phyloP scores from a whole-genome alignment of 2,113 vertebrate species.

The Ptyas mucosa region DNA sequence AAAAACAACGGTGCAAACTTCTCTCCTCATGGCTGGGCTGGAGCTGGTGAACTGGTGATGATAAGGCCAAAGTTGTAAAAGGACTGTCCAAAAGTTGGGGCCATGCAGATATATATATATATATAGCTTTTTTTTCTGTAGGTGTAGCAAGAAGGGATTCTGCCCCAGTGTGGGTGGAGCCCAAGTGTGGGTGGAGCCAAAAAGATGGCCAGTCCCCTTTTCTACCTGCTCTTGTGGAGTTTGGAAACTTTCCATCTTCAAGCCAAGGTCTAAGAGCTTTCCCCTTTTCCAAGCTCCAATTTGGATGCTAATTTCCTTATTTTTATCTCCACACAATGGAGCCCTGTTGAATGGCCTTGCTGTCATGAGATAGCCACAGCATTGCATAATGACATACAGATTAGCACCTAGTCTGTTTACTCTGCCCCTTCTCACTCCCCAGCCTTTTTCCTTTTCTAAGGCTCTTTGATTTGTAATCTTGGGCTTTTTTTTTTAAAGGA shows the following conservation, averaged over 20 bases:
- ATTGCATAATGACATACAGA: conserved; percentile 50
- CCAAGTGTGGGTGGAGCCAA: conserved; percentile 52
- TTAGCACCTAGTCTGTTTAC: conserved; percentile 19
- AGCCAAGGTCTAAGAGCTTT: conserved; percentile 41
- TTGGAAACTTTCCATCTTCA: conserved; percentile 64
- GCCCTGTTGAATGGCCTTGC: conserved; percentile 51
- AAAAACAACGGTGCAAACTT: conserved; percentile 73
- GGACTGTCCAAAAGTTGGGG: conserved; percentile 27
- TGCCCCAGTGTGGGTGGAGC: conserved; percentile 53
- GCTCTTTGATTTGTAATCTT: background rate
- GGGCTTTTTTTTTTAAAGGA: conserved; percentile 6
- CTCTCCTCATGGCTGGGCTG: conserved; percentile 69
- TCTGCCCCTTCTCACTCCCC: conserved; percentile 17
- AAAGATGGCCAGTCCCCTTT: conserved; percentile 41
- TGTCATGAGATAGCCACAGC: conserved; percentile 50
- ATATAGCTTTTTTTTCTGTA: conserved; percentile 44
- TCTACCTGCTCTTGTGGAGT: conserved; percentile 43
- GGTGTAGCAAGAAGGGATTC: conserved; percentile 55
- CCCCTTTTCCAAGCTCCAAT: conserved; percentile 35
- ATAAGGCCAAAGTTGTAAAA: conserved; percentile 13
- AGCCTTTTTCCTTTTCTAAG: background rate
- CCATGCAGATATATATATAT: conserved; percentile 62
- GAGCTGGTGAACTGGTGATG: conserved; percentile 25
- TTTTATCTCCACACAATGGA: conserved; percentile 50
- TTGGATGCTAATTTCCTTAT: conserved; percentile 48